These are phyloP conservation scores for Papilio protenor DNA, from an alignment of 2,888 invertebrate genomes.

Conservation along the genomic window DNA sequence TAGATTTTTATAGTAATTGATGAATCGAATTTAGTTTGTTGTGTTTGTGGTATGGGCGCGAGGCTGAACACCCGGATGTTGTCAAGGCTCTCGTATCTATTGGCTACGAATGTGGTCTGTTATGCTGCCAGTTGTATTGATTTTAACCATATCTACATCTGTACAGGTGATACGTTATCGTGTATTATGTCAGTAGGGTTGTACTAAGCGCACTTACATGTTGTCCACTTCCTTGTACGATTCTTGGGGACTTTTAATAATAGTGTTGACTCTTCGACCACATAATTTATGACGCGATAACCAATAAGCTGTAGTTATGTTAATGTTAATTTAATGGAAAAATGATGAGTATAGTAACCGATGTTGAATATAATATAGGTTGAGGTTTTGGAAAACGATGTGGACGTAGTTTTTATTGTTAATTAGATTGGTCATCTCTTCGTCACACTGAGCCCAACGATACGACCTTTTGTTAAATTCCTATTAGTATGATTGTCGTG, in stretches of 20 bases:
- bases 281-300: background rate
- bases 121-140: background rate
- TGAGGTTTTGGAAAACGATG: background rate
- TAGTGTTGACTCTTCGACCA: background rate
- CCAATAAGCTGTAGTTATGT: background rate
- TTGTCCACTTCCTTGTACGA: background rate
- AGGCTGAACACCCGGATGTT: slow-evolving; percentile 10
- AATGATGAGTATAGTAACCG: background rate
- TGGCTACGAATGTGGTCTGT: background rate
- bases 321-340: background rate
- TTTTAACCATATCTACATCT: background rate
- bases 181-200: background rate
- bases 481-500: background rate
- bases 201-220: background rate
- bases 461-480: background rate
- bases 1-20: slow-evolving; percentile 18
- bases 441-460: background rate
- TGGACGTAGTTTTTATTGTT: background rate
- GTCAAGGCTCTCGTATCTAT: slow-evolving; percentile 2
- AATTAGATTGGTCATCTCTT: background rate
- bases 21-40: slow-evolving; percentile 12
- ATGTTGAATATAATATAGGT: background rate
- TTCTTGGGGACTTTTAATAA: background rate
- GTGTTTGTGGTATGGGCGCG: background rate
- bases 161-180: background rate